Percentiles rank a stretch among this genome's conserved stretches.
Evolutionary conservation across 2,797 vertebrate species (phyloP).

Genomic region (Phataginus tetradactyla): DNA sequence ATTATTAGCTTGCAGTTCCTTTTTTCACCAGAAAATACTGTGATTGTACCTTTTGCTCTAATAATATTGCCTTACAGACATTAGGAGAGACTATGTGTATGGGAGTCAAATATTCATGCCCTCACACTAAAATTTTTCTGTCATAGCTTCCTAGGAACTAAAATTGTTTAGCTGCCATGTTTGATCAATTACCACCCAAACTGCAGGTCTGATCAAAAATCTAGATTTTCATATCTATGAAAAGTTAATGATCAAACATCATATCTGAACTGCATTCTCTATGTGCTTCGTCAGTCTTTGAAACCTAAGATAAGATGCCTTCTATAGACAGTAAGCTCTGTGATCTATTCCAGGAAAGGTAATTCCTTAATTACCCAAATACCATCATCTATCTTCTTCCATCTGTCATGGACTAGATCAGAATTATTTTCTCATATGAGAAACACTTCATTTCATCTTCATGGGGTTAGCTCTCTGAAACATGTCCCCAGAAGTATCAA

Average conservation of each 20-base stretch:
- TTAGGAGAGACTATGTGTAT: not conserved
- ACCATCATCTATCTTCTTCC: constrained; percentile 69
- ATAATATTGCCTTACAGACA: not conserved
- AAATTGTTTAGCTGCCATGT: constrained; percentile 64
- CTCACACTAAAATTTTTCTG: not conserved
- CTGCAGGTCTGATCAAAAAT: constrained; percentile 68
- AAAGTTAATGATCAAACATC: constrained; percentile 74
- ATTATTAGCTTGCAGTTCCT: not conserved
- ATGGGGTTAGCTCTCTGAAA: constrained; percentile 38
- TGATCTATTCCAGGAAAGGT: constrained; percentile 77
- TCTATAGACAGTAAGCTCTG: constrained; percentile 70
- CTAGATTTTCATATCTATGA: constrained; percentile 76
- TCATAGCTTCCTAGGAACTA: constrained; percentile 47
- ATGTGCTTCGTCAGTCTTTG: constrained; percentile 72
- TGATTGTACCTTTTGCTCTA: not conserved
- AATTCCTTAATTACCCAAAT: constrained; percentile 77
- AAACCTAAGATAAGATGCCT: constrained; percentile 80
- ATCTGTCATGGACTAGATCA: constrained; percentile 61
- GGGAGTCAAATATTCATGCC: not conserved
- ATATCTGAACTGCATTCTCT: constrained; percentile 62
- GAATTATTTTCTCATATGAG: constrained; percentile 64
- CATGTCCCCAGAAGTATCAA: not conserved
- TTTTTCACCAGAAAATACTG: not conserved
- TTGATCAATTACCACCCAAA: constrained; percentile 70
- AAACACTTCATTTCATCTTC: constrained; percentile 55